phyloP scores from a whole-genome alignment of 2,113 vertebrate genomes.

The Siniperca knerii region DNA sequence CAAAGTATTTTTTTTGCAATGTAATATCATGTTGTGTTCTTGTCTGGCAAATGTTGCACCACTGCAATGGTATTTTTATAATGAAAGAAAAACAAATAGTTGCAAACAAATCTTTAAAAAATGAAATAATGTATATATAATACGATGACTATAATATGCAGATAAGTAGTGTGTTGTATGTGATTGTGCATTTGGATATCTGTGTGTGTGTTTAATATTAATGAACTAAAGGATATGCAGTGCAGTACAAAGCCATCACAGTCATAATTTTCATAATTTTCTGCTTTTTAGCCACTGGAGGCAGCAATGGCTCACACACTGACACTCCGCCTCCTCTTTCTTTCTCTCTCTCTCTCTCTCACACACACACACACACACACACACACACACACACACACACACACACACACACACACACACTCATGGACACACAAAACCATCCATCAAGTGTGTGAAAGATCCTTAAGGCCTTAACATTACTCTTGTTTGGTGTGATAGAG shows the following conservation, averaged over 20 bases:
- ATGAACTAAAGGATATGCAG: constrained; percentile 16
- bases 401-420: constrained; percentile 25
- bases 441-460: constrained; percentile 69
- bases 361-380: constrained; percentile 5
- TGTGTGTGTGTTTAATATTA: constrained; percentile 13
- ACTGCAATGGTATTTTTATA: neutral
- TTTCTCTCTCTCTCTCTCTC: neutral
- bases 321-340: neutral
- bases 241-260: constrained; percentile 3
- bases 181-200: neutral
- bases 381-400: neutral
- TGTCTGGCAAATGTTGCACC: neutral
- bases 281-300: constrained; percentile 63
- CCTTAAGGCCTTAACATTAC: constrained; percentile 74
- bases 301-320: constrained; percentile 63
- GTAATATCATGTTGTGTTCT: neutral
- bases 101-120: neutral
- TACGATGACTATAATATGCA: neutral
- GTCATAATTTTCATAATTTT: neutral
- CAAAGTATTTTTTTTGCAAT: no score
- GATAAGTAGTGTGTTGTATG: neutral
- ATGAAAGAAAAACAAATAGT: neutral
- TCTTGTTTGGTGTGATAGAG: constrained; percentile 78
- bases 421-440: constrained; percentile 51
- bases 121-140: neutral